phyloP scores from a whole-genome alignment of 2,888 invertebrate genomes.

The Aphodius granarius region DNA sequence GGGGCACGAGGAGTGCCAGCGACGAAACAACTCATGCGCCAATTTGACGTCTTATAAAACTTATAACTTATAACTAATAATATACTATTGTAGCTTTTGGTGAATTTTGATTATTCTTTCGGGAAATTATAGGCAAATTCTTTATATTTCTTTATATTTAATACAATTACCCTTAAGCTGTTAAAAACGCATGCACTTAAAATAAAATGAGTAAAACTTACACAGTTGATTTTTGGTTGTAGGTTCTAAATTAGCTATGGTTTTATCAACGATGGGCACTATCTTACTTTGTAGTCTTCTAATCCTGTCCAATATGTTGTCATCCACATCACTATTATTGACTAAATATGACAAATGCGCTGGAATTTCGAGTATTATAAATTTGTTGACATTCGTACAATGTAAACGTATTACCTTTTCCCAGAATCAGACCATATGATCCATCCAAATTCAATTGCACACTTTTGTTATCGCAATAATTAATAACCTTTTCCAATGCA shows the following conservation, averaged over 20 bases:
- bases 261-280: background rate
- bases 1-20: too few species aligned
- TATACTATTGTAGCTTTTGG: too few species aligned
- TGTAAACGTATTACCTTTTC: background rate
- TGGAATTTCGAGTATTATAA: background rate
- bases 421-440: background rate
- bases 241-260: background rate
- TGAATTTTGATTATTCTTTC: too few species aligned
- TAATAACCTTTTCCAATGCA: background rate
- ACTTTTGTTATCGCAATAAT: background rate
- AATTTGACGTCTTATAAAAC: too few species aligned
- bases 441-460: background rate
- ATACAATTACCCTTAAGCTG: too few species aligned
- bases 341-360: background rate
- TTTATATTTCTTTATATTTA: too few species aligned
- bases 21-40: too few species aligned
- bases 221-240: background rate
- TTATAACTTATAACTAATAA: too few species aligned
- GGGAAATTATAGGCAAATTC: too few species aligned
- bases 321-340: background rate
- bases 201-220: background rate
- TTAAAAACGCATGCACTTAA: too few species aligned
- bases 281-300: background rate
- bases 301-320: background rate
- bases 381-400: background rate